Conservation (phyloP, 2,888 invertebrate species). For the Drosophila peninsularis region DNA sequence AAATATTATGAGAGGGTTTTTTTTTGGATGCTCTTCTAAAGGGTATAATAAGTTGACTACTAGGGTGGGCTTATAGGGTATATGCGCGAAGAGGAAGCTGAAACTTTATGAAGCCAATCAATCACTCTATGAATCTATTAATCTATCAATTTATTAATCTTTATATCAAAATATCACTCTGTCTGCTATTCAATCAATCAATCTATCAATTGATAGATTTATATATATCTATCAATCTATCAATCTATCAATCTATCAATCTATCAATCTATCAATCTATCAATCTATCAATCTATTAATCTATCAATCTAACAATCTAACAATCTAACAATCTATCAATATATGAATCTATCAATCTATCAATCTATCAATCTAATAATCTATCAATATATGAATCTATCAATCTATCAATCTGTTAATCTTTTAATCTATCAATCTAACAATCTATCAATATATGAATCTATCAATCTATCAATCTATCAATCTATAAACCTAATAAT, state of each 20-base stretch:
- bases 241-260: not conserved
- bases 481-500: not conserved
- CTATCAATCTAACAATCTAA: not conserved
- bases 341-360: not conserved
- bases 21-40: not conserved
- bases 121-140: no score
- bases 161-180: not conserved
- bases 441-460: not conserved
- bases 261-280: not conserved
- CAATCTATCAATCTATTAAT: not conserved
- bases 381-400: not conserved
- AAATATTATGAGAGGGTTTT: conserved; percentile 4
- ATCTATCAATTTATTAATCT: no score
- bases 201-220: not conserved
- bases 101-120: no score
- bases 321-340: not conserved
- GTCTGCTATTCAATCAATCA: not conserved
- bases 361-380: not conserved
- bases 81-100: no score
- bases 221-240: not conserved
- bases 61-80: not conserved
- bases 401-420: not conserved
- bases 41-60: not conserved
- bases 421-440: not conserved
- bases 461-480: no score